Base-by-base conservation (phyloP, 2,113 vertebrate genomes). In the Nibea coibor region DNA sequence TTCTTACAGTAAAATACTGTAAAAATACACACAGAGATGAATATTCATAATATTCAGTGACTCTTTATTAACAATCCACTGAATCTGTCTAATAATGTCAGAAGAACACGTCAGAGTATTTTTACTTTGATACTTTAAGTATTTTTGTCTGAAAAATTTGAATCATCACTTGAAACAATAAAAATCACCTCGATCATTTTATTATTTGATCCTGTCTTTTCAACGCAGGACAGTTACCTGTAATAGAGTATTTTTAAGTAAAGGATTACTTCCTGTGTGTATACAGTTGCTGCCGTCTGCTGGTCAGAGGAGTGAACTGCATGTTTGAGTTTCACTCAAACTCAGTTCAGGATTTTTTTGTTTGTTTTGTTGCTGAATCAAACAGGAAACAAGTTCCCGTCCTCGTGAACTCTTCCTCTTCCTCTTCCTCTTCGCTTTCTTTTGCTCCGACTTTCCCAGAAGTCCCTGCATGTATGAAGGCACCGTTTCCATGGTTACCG, bases 401-500 rank as follows among this genome's bases (percentile, higher is more conserved):
- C 39, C 15, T 17, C 26, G 1, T 0, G 35, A 39, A 39, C 35
- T 39, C 35, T 39, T 39, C 35, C 8, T 35, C 35, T 35, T 35
- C 28, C 28, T 28, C 28, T 28, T 28, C 31, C 8, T 39, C 35
- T 39, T 39, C 35, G 8, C 35, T 39, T 39, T 8, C 35, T 9
- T 9, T 39, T 39, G 35, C 8, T 39, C 24, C 20, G 5, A 16
- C 45, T 16, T 26, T 26, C 12, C 11, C 5, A 3, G n/a, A 15
- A 56, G 50, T 7, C 39, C 17, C 16, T 6, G 16, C 1, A 3
- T 24, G 28, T 43, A 15, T 74, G 24, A 10, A 15, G 48, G 20
- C 6, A 28, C 15, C 0, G 39, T 80, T 58, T 22, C 20, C 75
- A 14, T 64, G 67, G 67, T 48, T 62, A 79, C 87, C 3, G 19